Evolutionary conservation across 2,888 invertebrate genomes (phyloP).

Genomic region (Rhagium mordax): DNA sequence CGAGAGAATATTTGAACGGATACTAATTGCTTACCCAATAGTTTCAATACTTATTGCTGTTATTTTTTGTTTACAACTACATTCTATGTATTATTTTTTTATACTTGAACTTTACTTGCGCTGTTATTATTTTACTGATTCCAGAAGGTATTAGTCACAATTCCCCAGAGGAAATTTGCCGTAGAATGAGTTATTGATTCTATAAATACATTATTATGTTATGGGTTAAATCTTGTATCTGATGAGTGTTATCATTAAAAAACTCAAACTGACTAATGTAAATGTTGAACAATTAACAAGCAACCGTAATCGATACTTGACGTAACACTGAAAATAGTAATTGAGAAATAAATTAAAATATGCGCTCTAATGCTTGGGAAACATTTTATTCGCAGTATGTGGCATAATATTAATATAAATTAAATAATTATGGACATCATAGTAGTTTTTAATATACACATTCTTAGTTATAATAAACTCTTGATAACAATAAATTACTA

Average conservation of each 20-base stretch:
- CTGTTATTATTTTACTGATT: too few relatives aligned
- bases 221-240: slow-evolving; percentile 4
- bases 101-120: too few relatives aligned
- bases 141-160: too few relatives aligned
- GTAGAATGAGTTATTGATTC: background rate
- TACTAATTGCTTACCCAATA: background rate
- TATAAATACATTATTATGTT: slow-evolving; percentile 20
- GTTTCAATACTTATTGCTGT: background rate
- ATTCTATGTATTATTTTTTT: too few relatives aligned
- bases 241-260: background rate
- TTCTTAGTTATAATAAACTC: background rate
- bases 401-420: background rate
- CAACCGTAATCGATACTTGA: slow-evolving; percentile 14
- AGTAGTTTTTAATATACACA: background rate
- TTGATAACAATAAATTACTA: too few relatives aligned
- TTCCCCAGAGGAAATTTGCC: background rate
- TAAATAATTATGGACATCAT: background rate
- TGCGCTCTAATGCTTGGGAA: background rate
- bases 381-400: background rate
- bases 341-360: slow-evolving; percentile 4
- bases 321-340: slow-evolving; percentile 22
- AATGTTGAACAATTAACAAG: slow-evolving; percentile 15
- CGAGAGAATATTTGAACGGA: too few relatives aligned
- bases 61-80: background rate
- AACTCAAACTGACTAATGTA: slow-evolving; percentile 15